Percentiles rank a stretch among this genome's conserved stretches.
phyloP scores from a whole-genome alignment of 2,797 vertebrate genomes.

The Dendrocincla tyrannina region DNA sequence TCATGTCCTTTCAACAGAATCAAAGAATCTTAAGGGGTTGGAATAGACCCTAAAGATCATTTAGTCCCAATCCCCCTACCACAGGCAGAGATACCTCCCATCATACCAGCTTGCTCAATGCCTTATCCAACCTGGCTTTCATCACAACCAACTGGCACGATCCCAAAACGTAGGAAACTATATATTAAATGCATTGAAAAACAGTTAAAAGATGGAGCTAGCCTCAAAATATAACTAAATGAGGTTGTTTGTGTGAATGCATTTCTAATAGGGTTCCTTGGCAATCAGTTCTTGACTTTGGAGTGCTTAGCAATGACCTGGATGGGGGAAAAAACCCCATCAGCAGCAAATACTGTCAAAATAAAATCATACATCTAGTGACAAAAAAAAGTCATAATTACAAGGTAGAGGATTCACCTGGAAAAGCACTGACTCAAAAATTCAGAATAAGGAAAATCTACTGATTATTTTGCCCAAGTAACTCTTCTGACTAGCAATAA shows the following conservation, averaged over 20 bases:
- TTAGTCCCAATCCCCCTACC: background rate
- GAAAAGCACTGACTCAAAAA: background rate
- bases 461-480: background rate
- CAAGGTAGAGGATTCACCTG: background rate
- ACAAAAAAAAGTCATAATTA: background rate
- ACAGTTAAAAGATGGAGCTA: background rate
- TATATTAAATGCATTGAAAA: background rate
- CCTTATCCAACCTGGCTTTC: background rate
- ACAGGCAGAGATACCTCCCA: background rate
- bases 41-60: background rate
- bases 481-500: background rate
- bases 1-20: background rate
- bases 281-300: background rate
- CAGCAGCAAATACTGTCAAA: constrained; percentile 7
- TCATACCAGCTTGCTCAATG: background rate
- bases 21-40: background rate
- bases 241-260: background rate
- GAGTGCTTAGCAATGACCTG: background rate
- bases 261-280: background rate
- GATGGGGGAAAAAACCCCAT: background rate
- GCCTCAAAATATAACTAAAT: background rate
- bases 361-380: background rate
- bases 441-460: background rate
- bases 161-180: background rate
- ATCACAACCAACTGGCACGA: background rate